These are phyloP conservation scores for Mormyrops attenuatus DNA, from an alignment of 2,797 vertebrate genomes.

Conservation along the genomic window DNA sequence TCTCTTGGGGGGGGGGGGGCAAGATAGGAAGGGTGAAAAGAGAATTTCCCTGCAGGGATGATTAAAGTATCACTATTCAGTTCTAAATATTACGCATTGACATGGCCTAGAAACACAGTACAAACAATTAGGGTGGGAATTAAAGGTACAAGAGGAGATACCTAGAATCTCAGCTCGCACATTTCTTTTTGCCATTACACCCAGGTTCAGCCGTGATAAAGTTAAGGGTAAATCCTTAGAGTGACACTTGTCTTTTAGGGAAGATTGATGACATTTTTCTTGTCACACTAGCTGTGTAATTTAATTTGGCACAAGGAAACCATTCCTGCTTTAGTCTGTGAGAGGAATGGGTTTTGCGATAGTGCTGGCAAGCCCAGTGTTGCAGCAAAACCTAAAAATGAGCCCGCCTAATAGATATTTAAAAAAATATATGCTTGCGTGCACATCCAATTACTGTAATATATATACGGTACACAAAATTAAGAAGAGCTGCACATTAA, in stretches of 20 bases:
- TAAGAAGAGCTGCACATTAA: constrained; percentile 2
- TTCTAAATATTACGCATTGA: background rate
- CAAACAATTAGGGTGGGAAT: background rate
- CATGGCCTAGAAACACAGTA: background rate
- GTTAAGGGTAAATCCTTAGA: background rate
- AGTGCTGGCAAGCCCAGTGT: background rate
- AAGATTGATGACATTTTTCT: background rate
- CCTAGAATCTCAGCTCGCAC: background rate
- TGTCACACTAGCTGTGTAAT: background rate
- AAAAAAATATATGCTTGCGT: background rate
- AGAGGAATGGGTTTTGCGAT: background rate
- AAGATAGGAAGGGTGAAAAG: background rate
- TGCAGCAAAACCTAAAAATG: background rate
- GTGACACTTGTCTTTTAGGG: background rate
- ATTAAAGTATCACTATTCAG: background rate
- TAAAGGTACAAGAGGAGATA: background rate
- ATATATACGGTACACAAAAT: background rate
- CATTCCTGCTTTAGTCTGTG: background rate
- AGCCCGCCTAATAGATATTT: background rate
- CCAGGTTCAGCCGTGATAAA: background rate
- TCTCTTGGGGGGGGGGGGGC: background rate
- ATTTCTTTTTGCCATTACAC: background rate
- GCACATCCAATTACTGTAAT: background rate
- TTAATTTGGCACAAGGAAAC: background rate
- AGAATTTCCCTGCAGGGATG: background rate